Conservation (phyloP, 2,113 vertebrate genomes). For the Tachycineta bicolor region DNA sequence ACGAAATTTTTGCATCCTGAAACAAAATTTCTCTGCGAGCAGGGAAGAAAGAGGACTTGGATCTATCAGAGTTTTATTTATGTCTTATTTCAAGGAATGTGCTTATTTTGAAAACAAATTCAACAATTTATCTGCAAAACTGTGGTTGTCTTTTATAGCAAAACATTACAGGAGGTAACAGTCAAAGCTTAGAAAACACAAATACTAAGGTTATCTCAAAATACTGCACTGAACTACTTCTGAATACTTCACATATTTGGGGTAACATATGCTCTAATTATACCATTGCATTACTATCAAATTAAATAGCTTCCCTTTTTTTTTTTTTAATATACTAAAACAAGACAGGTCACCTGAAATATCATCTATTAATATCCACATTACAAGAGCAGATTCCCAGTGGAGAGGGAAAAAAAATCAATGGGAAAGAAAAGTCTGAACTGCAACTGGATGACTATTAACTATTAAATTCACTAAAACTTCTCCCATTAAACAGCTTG, state of each 20-base stretch:
- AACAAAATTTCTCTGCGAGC: not conserved
- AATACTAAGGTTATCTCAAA: slow-evolving; percentile 55
- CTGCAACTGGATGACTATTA: not conserved
- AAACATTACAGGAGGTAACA: not conserved
- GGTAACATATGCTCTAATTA: slow-evolving; percentile 51
- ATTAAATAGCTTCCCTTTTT: slow-evolving; percentile 5
- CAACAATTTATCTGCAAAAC: not conserved
- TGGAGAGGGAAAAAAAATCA: not conserved
- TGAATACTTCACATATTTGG: slow-evolving; percentile 26
- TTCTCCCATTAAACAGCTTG: not conserved
- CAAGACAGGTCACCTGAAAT: slow-evolving; percentile 28
- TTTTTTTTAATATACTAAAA: slow-evolving; percentile 14
- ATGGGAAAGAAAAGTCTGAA: not conserved
- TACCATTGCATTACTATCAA: not conserved
- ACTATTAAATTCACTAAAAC: not conserved
- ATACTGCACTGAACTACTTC: slow-evolving; percentile 43
- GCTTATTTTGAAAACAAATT: not conserved
- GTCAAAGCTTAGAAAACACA: not conserved
- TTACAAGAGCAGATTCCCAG: slow-evolving; percentile 3
- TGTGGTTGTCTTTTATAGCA: not conserved
- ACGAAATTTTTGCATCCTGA: not conserved
- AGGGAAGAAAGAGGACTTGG: not conserved
- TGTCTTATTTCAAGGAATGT: not conserved
- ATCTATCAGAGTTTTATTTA: not conserved
- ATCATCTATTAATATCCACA: slow-evolving; percentile 16